Evolutionary conservation across 2,113 vertebrate genomes (phyloP), one percentile per base, ranked within the genome.

Genomic region (Neodon shergylaensis): DNA sequence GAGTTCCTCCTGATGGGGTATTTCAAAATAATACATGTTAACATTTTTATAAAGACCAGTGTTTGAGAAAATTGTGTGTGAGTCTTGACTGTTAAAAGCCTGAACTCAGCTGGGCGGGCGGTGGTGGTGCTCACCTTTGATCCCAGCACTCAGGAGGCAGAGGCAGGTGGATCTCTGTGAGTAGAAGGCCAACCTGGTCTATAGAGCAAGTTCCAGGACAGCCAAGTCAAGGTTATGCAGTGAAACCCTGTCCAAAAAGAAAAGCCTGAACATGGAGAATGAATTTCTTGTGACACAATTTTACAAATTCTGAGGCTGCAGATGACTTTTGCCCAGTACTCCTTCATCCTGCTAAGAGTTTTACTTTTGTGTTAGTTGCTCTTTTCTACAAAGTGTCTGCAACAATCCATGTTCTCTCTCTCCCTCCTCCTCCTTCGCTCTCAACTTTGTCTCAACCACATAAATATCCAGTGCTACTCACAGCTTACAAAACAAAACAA

Each of bases 41-140:
- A 84, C 28, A 47, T 91, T 91, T 92, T 97, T 66, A 68, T 74
- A 95, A 88, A 77, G 21, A 70, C 68, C 39, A 49, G 66, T 82
- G 7, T 85, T 36, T 90, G n/a, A 72, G 81, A 44, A 79, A 88
- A 86, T 21, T 68, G 39, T 49, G 7, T 87, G 42, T 78, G 66
- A 72, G 77, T 73, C 63, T 12, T 90, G 61, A n/a, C 28, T 87
- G 61, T 77, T 84, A 31, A 42, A 84, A 65, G 7, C 26, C 26
- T 84, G 1, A 84, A 44, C n/a, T 84, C 22, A 42, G 39, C 73
- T 76, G 24, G 73, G n/a, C 21, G 1, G 1, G 49, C 0, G 49
- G 73, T 24, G 73, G 10, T 76, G 42, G 42, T 42, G 1, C n/a
- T 42, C 4, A 5, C 21, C 10, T 73, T 73, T 39, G 39, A 39